Percentiles rank a stretch among this genome's conserved stretches.
Conservation (phyloP, 2,797 vertebrate species). For the Smutsia gigantea region DNA sequence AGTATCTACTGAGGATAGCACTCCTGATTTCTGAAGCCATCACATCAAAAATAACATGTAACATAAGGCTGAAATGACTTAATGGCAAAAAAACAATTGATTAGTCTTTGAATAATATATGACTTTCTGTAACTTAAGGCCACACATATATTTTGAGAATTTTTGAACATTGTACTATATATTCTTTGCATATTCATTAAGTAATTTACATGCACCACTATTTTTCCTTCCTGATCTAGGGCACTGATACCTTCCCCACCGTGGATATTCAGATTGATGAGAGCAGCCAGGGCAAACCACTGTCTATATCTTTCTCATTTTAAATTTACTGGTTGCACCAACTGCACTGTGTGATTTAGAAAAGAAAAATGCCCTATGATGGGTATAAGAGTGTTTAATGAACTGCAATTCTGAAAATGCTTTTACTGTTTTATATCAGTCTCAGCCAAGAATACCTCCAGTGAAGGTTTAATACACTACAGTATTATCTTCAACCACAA, state of each 20-base stretch:
- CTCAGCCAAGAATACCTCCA: slow-evolving; percentile 59
- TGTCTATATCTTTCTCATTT: slow-evolving; percentile 30
- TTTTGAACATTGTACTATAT: neutral
- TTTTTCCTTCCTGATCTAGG: neutral
- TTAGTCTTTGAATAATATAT: neutral
- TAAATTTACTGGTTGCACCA: slow-evolving; percentile 46
- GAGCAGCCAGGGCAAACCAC: neutral
- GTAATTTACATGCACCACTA: neutral
- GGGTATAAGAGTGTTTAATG: slow-evolving; percentile 45
- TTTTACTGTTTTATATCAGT: slow-evolving; percentile 63
- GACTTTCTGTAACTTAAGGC: neutral
- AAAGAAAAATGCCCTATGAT: slow-evolving; percentile 58
- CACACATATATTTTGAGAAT: neutral
- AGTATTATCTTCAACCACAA: slow-evolving; percentile 56
- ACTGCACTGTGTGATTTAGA: neutral
- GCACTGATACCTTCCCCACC: neutral
- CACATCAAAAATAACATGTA: neutral
- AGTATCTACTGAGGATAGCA: neutral
- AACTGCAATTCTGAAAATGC: slow-evolving; percentile 57
- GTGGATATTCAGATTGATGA: neutral
- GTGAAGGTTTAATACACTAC: slow-evolving; percentile 47
- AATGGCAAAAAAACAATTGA: neutral
- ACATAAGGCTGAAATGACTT: neutral
- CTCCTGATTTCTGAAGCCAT: neutral
- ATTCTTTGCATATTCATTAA: neutral